phyloP scores from a whole-genome alignment of 2,113 vertebrate genomes.

The Pogonocichla stellata region DNA sequence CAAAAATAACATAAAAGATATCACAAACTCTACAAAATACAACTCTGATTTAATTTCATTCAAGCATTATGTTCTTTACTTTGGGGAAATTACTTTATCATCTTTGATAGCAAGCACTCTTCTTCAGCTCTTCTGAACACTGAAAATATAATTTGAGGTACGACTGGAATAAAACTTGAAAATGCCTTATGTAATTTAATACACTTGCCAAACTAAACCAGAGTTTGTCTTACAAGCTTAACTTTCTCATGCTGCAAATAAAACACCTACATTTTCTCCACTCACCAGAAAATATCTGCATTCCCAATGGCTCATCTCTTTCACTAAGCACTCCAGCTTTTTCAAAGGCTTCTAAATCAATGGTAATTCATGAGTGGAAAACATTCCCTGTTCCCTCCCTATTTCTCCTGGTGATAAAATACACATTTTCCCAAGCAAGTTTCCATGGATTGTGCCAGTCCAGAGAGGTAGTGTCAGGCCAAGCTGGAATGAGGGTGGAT shows the following conservation, averaged over 20 bases:
- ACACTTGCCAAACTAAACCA: not conserved
- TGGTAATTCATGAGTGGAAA: not conserved
- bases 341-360: not conserved
- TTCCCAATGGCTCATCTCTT: not conserved
- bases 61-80: not conserved
- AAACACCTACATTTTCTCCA: not conserved
- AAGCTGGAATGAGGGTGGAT: not conserved
- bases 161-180: not conserved
- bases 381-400: not conserved
- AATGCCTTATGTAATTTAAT: not conserved
- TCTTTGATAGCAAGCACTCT: not conserved
- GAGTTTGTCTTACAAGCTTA: not conserved
- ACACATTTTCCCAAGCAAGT: not conserved
- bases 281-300: not conserved
- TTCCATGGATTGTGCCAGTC: not conserved
- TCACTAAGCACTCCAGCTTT: not conserved
- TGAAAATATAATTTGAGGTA: not conserved
- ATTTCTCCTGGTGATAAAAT: not conserved
- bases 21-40: not conserved
- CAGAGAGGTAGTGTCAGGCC: not conserved
- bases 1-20: slow-evolving; percentile 25
- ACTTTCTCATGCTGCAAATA: not conserved
- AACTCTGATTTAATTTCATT: slow-evolving; percentile 22
- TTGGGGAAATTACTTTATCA: not conserved
- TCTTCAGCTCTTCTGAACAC: not conserved